A percentile compares a stretch with the other conserved stretches of the same genome.
Evolutionary conservation across 1,140 invertebrate species (phyloP).

Genomic region (Nebria ingens): DNA sequence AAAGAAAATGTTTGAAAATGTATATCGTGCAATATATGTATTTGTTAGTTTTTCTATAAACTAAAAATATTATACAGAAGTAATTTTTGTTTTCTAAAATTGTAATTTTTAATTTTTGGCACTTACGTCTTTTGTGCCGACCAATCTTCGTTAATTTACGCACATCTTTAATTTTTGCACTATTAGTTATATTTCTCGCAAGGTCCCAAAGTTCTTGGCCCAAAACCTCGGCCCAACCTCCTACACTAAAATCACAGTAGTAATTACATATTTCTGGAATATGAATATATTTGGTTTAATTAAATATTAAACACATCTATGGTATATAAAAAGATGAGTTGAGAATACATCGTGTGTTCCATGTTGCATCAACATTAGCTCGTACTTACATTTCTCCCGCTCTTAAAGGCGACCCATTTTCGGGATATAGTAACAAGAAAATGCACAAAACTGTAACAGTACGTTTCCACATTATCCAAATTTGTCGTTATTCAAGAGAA

Average conservation of each 20-base stretch:
- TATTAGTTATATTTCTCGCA: slow-evolving; percentile 45
- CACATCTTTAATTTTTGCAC: slow-evolving; percentile 47
- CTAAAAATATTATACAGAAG: too few species aligned
- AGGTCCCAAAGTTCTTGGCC: slow-evolving; percentile 51
- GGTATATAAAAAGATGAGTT: too few species aligned
- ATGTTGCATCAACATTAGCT: not conserved
- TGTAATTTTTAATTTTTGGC: slow-evolving; percentile 15
- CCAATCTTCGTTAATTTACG: too few species aligned
- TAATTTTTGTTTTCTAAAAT: too few species aligned
- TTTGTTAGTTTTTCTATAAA: too few species aligned
- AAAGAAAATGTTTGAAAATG: too few species aligned
- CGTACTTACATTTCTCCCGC: slow-evolving; percentile 3
- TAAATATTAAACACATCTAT: too few species aligned
- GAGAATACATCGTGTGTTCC: not conserved
- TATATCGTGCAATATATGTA: too few species aligned
- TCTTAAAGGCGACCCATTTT: not conserved
- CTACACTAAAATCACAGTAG: slow-evolving; percentile 42
- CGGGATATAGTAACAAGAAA: not conserved
- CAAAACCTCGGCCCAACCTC: slow-evolving; percentile 46
- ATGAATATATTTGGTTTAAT: too few species aligned
- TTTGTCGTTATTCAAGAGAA: not conserved
- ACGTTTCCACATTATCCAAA: not conserved
- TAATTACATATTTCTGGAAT: too few species aligned
- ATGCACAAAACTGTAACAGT: not conserved
- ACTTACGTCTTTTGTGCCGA: slow-evolving; percentile 5